Conservation (phyloP, 2,888 invertebrate genomes). For the Phymatocera aterrima region DNA sequence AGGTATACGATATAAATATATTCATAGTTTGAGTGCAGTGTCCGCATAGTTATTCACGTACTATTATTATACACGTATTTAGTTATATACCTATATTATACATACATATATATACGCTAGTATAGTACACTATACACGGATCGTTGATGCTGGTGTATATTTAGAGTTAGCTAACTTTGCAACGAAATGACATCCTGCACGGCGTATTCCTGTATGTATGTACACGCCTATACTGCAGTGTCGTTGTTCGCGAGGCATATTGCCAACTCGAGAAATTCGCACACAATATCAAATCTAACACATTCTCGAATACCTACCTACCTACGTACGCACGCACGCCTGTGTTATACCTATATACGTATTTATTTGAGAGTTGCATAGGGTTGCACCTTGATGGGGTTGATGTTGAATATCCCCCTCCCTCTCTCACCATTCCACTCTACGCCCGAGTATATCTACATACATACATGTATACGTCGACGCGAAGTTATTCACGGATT, state of each 20-base stretch:
- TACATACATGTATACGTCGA: background rate
- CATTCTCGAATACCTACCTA: no score
- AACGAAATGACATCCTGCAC: slow-evolving; percentile 50
- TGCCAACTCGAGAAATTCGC: no score
- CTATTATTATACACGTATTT: no score
- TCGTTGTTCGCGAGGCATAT: background rate
- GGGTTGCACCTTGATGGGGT: no score
- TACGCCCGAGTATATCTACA: background rate
- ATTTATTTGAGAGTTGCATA: no score
- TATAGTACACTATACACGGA: background rate
- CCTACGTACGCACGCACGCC: background rate
- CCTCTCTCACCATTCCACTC: no score
- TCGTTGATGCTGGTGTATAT: slow-evolving; percentile 57
- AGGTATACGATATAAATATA: background rate
- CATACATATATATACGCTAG: background rate
- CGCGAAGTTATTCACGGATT: slow-evolving; percentile 11
- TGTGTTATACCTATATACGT: background rate
- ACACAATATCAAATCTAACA: no score
- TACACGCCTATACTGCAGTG: background rate
- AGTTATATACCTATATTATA: no score
- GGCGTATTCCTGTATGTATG: background rate
- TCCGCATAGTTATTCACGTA: slow-evolving; percentile 40
- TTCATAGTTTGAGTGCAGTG: slow-evolving; percentile 20
- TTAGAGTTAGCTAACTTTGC: slow-evolving; percentile 66
- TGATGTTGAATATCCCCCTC: no score